These are phyloP conservation scores for Drosophila paucipuncta DNA, from an alignment of 2,888 invertebrate species.

Conservation along the genomic window DNA sequence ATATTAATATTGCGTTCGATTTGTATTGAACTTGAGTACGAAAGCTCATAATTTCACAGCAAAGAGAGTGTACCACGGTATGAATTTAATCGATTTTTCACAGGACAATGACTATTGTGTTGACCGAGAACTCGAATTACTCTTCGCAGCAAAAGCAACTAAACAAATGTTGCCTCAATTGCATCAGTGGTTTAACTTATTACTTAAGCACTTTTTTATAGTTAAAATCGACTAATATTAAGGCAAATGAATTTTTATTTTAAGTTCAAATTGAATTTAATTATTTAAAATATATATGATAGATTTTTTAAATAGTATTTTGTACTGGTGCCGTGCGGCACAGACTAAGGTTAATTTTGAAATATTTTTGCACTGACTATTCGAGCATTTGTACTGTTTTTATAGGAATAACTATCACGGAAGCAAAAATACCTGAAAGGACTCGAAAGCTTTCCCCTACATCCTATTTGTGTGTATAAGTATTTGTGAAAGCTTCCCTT, in stretches of 20 bases:
- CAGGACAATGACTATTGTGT: slow-evolving; percentile 65
- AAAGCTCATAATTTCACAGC: slow-evolving; percentile 66
- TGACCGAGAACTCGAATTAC: slow-evolving; percentile 38
- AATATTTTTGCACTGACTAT: slow-evolving; percentile 29
- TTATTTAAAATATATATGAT: not conserved
- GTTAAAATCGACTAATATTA: not conserved
- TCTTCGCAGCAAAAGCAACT: not conserved
- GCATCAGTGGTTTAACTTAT: not conserved
- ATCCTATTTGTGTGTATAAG: slow-evolving; percentile 52
- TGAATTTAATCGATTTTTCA: slow-evolving; percentile 74
- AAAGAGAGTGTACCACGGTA: slow-evolving; percentile 42
- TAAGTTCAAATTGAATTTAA: not conserved
- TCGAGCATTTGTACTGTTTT: slow-evolving; percentile 42
- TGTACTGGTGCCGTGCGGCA: slow-evolving; percentile 23
- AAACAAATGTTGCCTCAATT: not conserved
- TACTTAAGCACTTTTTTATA: not conserved
- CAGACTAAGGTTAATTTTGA: slow-evolving; percentile 24
- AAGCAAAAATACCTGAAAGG: slow-evolving; percentile 47
- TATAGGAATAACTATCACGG: slow-evolving; percentile 28
- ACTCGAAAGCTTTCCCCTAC: slow-evolving; percentile 54
- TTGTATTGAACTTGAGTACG: slow-evolving; percentile 34
- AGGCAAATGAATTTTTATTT: not conserved
- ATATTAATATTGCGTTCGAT: slow-evolving; percentile 32
- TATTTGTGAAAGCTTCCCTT: slow-evolving; percentile 46
- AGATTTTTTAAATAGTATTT: not conserved